Percentiles rank a stretch among this genome's conserved stretches.
These are phyloP conservation scores for Acanthopleura granulata DNA, from an alignment of 2,888 invertebrate genomes.

Conservation along the genomic window DNA sequence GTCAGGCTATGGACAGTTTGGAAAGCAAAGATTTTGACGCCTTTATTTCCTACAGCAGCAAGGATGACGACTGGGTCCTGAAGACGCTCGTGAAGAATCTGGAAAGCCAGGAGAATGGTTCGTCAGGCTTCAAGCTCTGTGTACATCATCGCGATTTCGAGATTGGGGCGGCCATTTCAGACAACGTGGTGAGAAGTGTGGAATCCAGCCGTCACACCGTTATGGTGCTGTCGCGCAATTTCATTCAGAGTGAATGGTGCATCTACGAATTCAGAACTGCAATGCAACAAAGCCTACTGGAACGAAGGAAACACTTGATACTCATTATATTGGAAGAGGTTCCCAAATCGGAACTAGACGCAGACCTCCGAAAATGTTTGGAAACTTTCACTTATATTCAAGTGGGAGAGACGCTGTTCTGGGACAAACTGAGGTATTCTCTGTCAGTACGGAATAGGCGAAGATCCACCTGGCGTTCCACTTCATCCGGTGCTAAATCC, in stretches of 20 bases:
- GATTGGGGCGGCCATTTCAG: conserved; percentile 74
- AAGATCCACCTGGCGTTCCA: neutral
- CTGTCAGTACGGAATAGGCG: conserved; percentile 72
- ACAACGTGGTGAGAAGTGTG: conserved; percentile 88
- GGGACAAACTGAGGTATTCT: conserved; percentile 90
- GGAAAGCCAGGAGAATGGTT: conserved; percentile 76
- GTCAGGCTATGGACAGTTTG: conserved; percentile 27
- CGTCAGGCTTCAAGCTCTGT: conserved; percentile 59
- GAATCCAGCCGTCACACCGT: conserved; percentile 87
- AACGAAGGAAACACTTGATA: conserved; percentile 83
- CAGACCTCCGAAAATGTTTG: conserved; percentile 87
- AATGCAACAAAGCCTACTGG: conserved; percentile 82
- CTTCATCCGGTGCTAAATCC: neutral
- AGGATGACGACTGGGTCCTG: conserved; percentile 88
- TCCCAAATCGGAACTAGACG: conserved; percentile 85
- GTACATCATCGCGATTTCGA: conserved; percentile 39
- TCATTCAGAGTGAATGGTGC: conserved; percentile 91
- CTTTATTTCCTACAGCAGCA: conserved; percentile 89
- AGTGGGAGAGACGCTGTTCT: conserved; percentile 92
- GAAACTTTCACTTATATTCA: conserved; percentile 87
- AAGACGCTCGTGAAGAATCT: conserved; percentile 84
- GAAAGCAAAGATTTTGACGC: conserved; percentile 78
- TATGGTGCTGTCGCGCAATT: conserved; percentile 88
- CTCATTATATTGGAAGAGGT: conserved; percentile 87
- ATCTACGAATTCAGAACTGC: conserved; percentile 90